Base-by-base conservation (phyloP, 2,797 vertebrate species). In the Holocentrus rufus region DNA sequence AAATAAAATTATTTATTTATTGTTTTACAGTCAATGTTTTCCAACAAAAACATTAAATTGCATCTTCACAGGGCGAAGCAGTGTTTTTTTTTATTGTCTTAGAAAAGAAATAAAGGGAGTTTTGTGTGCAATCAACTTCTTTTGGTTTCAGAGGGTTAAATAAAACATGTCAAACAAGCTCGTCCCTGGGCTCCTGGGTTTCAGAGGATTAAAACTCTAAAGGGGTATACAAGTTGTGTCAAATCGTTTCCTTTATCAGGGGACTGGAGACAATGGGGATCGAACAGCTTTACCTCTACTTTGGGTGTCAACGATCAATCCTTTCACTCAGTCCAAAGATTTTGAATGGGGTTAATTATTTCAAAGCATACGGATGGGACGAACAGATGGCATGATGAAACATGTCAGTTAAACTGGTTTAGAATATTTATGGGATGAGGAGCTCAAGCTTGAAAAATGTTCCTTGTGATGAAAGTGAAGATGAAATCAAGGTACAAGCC, bases 401-500 rank as follows among this genome's bases (percentile, higher is more conserved):
- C 67, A 31, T 65, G 75, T 77, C 73, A 57, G 79, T 44, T 53
- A 47, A 75, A 77, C 54, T 25, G 52, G 55, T 42, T 36, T 49
- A 23, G 61, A 84, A 76, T 80, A 84, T 80, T 80, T 66, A 83
- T 42, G 61, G 55, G 53, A 44, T 0, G 18, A 62, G 30, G 65
- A 78, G 30, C n/a, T n/a, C 62, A 53, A 30, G 69, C 69, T 46
- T 11, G 52, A 79, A 74, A 74, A 72, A 76, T 68, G 64, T 34
- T 54, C 71, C 71, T 72, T 15, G 65, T 50, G 77, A 80, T 74
- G 77, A 80, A 88, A 84, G 80, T 39, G 63, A 57, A 85, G 85
- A 84, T 86, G 44, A 82, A 81, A 70, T 74, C n/a, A 11, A 69
- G 82, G 67, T 52, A 54, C 60, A 79, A 79, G 80, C 72, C 66